Conservation (phyloP, 2,113 vertebrate species). For the Oryzias woworae region DNA sequence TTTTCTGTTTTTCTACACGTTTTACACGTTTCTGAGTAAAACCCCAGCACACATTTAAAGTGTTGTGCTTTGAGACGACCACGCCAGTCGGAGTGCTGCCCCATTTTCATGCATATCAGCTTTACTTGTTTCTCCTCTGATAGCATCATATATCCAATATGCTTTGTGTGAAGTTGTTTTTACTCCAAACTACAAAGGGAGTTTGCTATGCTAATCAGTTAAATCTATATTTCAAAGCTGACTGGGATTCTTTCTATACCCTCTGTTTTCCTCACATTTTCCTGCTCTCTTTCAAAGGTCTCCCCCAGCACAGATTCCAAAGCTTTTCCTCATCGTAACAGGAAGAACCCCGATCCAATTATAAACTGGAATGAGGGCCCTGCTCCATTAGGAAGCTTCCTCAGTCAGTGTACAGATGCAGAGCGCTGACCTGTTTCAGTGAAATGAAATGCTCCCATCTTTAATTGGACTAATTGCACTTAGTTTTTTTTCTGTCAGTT, state of each 20-base stretch:
- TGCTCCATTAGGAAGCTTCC: not conserved
- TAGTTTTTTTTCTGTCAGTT: constrained; percentile 13
- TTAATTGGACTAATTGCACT: constrained; percentile 5
- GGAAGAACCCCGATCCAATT: constrained; percentile 16
- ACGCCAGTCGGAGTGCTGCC: not conserved
- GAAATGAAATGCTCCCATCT: not conserved
- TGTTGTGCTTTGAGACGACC: no score
- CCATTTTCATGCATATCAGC: not conserved
- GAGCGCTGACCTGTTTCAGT: not conserved
- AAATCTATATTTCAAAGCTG: constrained; percentile 11
- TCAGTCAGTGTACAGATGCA: not conserved
- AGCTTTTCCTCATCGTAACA: constrained; percentile 8
- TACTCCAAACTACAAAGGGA: constrained; percentile 1
- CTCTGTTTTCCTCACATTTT: not conserved
- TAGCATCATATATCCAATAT: not conserved
- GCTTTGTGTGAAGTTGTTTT: constrained; percentile 5
- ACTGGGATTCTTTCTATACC: not conserved
- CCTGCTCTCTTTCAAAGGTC: not conserved
- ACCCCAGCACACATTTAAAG: no score
- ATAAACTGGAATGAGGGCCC: not conserved
- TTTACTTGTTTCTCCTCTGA: constrained; percentile 15
- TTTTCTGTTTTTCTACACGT: not conserved
- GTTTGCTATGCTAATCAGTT: constrained; percentile 7
- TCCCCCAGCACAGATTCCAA: not conserved
- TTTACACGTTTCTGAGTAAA: no score